Conservation (phyloP, 2,888 invertebrate species). For the Petrophora chlorosata region DNA sequence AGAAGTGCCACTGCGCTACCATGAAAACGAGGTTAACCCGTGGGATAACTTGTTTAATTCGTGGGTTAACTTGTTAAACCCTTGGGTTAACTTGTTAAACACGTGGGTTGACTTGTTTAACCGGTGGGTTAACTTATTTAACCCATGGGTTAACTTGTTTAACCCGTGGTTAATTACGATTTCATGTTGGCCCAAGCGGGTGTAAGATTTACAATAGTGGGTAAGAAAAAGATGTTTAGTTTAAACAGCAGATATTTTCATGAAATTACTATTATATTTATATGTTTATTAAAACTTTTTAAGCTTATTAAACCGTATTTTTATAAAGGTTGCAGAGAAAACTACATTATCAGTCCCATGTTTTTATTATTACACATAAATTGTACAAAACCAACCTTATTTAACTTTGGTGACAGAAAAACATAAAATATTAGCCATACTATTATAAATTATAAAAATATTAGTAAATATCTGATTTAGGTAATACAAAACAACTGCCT, state of each 20-base stretch:
- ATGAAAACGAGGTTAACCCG: no score
- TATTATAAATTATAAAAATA: neutral
- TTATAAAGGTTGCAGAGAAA: neutral
- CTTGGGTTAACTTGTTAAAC: no score
- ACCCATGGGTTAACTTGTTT: no score
- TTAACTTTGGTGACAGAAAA: constrained; percentile 11
- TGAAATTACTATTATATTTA: constrained; percentile 22
- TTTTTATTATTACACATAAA: constrained; percentile 10
- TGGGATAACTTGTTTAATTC: no score
- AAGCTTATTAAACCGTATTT: constrained; percentile 2
- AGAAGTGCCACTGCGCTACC: no score
- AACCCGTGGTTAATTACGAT: no score
- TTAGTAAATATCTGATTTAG: no score
- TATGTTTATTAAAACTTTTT: constrained; percentile 29
- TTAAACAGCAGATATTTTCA: constrained; percentile 19
- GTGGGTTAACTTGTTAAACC: no score
- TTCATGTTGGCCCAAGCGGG: no score
- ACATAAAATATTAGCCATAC: neutral
- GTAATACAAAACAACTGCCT: no score
- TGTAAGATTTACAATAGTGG: constrained; percentile 13
- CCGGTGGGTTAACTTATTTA: no score
- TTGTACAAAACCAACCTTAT: constrained; percentile 17
- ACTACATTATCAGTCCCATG: neutral
- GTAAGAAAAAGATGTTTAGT: constrained; percentile 18
- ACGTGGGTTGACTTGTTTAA: no score